These are phyloP conservation scores for Rhizoglyphus robini DNA, from an alignment of 1,140 invertebrate genomes.

Conservation along the genomic window DNA sequence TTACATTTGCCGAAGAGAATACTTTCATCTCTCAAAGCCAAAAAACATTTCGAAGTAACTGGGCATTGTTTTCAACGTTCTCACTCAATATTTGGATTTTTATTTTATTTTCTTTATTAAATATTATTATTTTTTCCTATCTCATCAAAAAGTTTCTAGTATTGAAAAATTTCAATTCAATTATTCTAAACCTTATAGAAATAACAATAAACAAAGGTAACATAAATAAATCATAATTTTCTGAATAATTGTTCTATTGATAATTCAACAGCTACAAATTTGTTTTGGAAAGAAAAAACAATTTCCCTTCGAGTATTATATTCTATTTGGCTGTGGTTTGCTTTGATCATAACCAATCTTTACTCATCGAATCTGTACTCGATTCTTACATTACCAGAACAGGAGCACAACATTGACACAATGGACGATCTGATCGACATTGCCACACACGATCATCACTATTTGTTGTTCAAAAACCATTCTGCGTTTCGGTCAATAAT, in stretches of 20 bases:
- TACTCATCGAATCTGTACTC: neutral
- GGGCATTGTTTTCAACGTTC: neutral
- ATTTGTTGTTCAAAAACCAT: neutral
- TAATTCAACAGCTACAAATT: too few relatives aligned
- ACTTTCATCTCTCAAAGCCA: neutral
- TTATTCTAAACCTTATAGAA: too few relatives aligned
- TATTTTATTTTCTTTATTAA: neutral
- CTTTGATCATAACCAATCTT: neutral
- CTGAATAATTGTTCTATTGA: too few relatives aligned
- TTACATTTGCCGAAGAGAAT: neutral
- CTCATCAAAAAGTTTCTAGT: too few relatives aligned
- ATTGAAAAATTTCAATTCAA: too few relatives aligned
- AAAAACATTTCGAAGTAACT: neutral
- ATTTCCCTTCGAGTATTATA: neutral
- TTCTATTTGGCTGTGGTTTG: neutral
- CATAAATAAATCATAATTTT: too few relatives aligned
- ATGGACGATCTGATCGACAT: neutral
- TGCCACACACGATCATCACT: too few relatives aligned
- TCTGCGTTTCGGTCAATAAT: neutral
- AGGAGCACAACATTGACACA: neutral
- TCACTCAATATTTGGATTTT: neutral
- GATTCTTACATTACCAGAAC: neutral
- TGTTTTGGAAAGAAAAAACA: too few relatives aligned
- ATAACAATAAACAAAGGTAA: neutral
- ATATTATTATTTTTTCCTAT: too few relatives aligned